Percentiles rank a stretch among this genome's conserved stretches.
Evolutionary conservation across 2,113 vertebrate species (phyloP).

Genomic region (Neolamprologus devosi): DNA sequence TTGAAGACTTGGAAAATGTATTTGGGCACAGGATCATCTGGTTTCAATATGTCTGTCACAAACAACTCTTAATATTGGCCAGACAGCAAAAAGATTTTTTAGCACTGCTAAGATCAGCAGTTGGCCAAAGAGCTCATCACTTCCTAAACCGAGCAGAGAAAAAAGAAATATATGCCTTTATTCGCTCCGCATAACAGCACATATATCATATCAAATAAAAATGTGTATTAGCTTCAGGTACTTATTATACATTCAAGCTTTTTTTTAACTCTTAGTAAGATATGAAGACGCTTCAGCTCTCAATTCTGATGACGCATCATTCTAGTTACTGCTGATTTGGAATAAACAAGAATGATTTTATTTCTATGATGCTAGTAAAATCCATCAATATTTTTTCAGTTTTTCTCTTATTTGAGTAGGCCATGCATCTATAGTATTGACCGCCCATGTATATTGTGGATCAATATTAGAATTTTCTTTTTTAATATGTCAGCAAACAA

Average conservation of each 20-base stretch:
- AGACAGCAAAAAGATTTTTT: conserved; percentile 31
- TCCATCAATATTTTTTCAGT: background rate
- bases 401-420: background rate
- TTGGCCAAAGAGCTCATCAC: background rate
- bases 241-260: background rate
- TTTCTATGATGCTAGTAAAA: background rate
- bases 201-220: background rate
- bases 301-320: background rate
- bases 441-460: background rate
- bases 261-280: background rate
- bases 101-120: conserved; percentile 3
- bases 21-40: conserved; percentile 55
- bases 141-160: conserved; percentile 14
- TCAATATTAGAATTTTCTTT: background rate
- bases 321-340: background rate
- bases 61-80: conserved; percentile 26
- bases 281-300: background rate
- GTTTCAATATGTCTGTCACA: conserved; percentile 58
- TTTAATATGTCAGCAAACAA: background rate
- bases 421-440: background rate
- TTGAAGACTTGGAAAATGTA: conserved; percentile 8
- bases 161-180: background rate
- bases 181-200: background rate
- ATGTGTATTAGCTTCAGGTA: background rate
- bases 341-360: background rate